Evolutionary conservation across 1,140 invertebrate genomes (phyloP).

Genomic region (Rhyacophila brunnea): DNA sequence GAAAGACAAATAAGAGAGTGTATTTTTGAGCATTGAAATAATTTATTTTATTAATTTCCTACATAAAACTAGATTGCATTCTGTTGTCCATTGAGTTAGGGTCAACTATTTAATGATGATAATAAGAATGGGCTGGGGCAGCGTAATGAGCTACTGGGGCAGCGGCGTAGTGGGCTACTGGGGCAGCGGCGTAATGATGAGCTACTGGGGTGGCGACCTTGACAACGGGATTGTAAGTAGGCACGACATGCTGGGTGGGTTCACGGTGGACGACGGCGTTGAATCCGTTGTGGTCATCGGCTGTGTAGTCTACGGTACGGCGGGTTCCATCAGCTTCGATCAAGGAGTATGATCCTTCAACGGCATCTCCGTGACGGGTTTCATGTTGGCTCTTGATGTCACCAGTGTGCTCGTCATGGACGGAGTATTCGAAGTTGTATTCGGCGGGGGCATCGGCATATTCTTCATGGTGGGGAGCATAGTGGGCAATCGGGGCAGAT

Average conservation of each 20-base stretch:
- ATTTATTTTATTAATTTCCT: too few species aligned
- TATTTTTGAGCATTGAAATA: too few species aligned
- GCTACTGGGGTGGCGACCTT: conserved; percentile 36
- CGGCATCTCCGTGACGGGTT: too few species aligned
- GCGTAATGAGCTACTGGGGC: too few species aligned
- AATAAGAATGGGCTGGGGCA: conserved; percentile 31
- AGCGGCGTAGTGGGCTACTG: conserved; percentile 34
- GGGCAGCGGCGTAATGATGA: conserved; percentile 29
- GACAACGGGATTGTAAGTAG: conserved; percentile 41
- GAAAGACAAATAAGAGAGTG: too few species aligned
- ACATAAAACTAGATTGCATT: too few species aligned
- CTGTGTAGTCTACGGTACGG: conserved; percentile 73
- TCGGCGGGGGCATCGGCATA: conserved; percentile 59
- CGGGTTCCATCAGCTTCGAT: conserved; percentile 68
- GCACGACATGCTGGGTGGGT: conserved; percentile 47
- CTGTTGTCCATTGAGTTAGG: background rate
- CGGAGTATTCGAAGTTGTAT: too few species aligned
- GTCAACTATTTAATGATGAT: conserved; percentile 20
- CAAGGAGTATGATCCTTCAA: too few species aligned
- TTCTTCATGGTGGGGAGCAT: conserved; percentile 54
- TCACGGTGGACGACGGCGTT: too few species aligned
- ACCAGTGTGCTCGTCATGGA: too few species aligned
- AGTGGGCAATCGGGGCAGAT: conserved; percentile 41
- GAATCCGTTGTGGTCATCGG: too few species aligned
- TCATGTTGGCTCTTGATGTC: too few species aligned